phyloP scores from a whole-genome alignment of 2,888 invertebrate genomes.

The Euplexia lucipara region DNA sequence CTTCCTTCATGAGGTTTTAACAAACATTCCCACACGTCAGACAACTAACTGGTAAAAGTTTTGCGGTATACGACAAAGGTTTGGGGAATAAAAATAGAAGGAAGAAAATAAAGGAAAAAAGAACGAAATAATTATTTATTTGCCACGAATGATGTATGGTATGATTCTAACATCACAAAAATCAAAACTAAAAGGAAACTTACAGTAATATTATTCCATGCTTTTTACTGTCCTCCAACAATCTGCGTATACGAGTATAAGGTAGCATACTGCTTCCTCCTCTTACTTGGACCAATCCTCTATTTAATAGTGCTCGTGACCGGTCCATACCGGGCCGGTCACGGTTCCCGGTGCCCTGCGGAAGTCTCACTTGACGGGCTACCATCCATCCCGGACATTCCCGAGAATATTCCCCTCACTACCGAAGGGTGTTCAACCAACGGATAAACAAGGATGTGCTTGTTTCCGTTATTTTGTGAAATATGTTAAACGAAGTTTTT shows the following conservation, averaged over 20 bases:
- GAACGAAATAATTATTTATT: too few relatives aligned
- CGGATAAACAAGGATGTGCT: slow-evolving; percentile 12
- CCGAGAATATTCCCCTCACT: slow-evolving; percentile 37
- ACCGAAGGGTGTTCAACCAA: slow-evolving; percentile 32
- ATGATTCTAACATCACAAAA: too few relatives aligned
- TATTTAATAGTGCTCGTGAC: slow-evolving; percentile 53
- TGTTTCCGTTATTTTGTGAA: slow-evolving; percentile 39
- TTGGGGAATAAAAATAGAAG: too few relatives aligned
- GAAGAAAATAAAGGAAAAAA: too few relatives aligned
- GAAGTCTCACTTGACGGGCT: slow-evolving; percentile 63
- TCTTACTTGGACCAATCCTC: slow-evolving; percentile 16
- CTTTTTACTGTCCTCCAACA: neutral
- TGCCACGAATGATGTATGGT: too few relatives aligned
- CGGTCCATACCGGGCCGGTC: slow-evolving; percentile 33
- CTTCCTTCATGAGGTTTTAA: too few relatives aligned
- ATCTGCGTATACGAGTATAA: too few relatives aligned
- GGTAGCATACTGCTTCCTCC: slow-evolving; percentile 3
- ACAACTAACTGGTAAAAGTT: too few relatives aligned
- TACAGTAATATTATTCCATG: too few relatives aligned
- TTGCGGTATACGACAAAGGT: too few relatives aligned
- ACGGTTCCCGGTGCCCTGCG: slow-evolving; percentile 46
- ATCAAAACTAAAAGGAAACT: too few relatives aligned
- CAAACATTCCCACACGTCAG: too few relatives aligned
- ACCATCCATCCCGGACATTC: slow-evolving; percentile 52
- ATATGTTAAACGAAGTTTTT: neutral